phyloP scores from a whole-genome alignment of 1,140 invertebrate genomes.

The Zophobas atratus region DNA sequence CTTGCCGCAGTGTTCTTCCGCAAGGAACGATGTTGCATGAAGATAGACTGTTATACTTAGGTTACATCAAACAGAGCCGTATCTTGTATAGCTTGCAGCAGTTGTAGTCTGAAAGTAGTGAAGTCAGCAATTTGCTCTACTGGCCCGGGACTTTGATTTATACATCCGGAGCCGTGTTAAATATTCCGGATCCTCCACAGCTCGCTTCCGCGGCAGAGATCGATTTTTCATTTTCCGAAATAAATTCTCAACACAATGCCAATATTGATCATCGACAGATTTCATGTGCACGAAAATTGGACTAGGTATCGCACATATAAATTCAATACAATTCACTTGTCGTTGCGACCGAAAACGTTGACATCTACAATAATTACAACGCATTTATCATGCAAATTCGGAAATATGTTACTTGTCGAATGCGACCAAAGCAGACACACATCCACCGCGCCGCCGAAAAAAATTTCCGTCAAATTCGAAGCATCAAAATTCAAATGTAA shows the following conservation, averaged over 20 bases:
- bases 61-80: neutral
- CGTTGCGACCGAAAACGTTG: constrained; percentile 11
- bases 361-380: constrained; percentile 12
- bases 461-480: constrained; percentile 15
- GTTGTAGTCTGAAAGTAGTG: constrained; percentile 59
- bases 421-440: neutral
- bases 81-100: constrained; percentile 44
- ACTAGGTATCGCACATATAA: neutral
- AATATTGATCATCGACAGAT: constrained; percentile 34
- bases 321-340: constrained; percentile 8
- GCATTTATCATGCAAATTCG: constrained; percentile 4
- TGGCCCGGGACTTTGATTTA: constrained; percentile 60
- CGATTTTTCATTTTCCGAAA: constrained; percentile 49
- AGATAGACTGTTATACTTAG: constrained; percentile 4
- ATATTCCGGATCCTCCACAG: constrained; percentile 61
- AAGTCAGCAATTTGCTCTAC: constrained; percentile 60
- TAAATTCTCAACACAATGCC: constrained; percentile 45
- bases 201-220: constrained; percentile 56
- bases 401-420: constrained; percentile 8
- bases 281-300: constrained; percentile 10
- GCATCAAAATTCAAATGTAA: constrained; percentile 45
- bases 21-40: too few species aligned
- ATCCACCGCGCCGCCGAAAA: neutral
- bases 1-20: too few species aligned
- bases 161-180: constrained; percentile 57